Conservation (phyloP, 2,888 invertebrate species). For the Melanophora roralis region DNA sequence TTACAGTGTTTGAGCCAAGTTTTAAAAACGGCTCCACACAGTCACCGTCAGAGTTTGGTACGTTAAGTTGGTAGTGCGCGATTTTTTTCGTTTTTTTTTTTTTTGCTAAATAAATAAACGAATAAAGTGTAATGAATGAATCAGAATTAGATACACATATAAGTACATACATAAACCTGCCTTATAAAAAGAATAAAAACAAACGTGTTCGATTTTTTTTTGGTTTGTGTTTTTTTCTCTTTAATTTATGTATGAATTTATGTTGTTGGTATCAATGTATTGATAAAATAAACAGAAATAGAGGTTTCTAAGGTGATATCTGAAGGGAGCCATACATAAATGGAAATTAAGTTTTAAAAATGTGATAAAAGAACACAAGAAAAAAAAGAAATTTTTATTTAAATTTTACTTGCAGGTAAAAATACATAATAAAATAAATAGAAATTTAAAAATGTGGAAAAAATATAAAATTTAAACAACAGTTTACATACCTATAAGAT, state of each 20-base stretch:
- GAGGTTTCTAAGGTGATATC: slow-evolving; percentile 54
- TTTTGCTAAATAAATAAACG: background rate
- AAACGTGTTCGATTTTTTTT: slow-evolving; percentile 36
- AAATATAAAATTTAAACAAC: background rate
- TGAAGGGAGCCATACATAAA: background rate
- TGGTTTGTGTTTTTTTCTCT: background rate
- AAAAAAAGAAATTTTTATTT: too few relatives aligned
- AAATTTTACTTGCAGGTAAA: too few relatives aligned
- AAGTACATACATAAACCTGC: background rate
- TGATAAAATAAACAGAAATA: slow-evolving; percentile 42
- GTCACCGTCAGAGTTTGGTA: slow-evolving; percentile 65
- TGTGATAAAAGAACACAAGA: too few relatives aligned
- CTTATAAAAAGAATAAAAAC: slow-evolving; percentile 23
- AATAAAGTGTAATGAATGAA: slow-evolving; percentile 11
- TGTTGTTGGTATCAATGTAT: slow-evolving; percentile 19
- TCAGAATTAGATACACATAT: background rate
- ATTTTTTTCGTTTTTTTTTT: background rate
- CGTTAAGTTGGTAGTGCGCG: slow-evolving; percentile 63
- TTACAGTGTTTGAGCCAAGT: slow-evolving; percentile 62
- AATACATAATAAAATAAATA: too few relatives aligned
- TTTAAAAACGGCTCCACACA: slow-evolving; percentile 49
- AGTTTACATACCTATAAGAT: too few relatives aligned
- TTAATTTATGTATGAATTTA: background rate
- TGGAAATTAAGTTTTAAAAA: background rate
- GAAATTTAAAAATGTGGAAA: too few relatives aligned